phyloP scores from a whole-genome alignment of 1,140 invertebrate genomes.

The Trissolcus basalis region DNA sequence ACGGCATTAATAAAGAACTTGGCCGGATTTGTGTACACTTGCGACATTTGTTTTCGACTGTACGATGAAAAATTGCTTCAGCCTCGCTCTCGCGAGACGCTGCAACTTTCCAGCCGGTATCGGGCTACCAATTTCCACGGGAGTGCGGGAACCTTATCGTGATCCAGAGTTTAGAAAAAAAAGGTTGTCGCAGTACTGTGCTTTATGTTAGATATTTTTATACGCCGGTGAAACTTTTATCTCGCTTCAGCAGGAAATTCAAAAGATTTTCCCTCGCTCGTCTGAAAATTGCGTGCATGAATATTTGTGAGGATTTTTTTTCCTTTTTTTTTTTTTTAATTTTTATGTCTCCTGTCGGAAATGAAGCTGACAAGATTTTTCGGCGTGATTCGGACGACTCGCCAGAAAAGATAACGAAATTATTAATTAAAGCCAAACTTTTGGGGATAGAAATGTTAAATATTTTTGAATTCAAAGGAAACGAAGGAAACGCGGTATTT shows the following conservation, averaged over 20 bases:
- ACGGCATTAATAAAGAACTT: constrained; percentile 45
- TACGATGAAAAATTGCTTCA: constrained; percentile 37
- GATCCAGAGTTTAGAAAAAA: constrained; percentile 1
- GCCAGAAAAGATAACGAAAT: no score
- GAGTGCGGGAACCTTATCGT: constrained; percentile 6
- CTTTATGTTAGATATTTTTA: background rate
- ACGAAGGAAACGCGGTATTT: no score
- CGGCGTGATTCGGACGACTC: no score
- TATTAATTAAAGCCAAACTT: no score
- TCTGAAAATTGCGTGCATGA: no score
- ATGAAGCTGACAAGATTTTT: no score
- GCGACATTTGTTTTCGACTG: constrained; percentile 39
- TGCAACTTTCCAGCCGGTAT: constrained; percentile 12
- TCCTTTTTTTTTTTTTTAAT: no score
- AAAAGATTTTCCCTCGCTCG: no score
- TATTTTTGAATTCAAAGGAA: no score
- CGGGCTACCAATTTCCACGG: constrained; percentile 15
- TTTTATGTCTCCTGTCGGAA: no score
- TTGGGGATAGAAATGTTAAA: no score
- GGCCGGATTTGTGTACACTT: constrained; percentile 38
- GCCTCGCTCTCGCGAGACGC: constrained; percentile 9
- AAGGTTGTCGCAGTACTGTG: background rate
- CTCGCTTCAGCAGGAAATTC: background rate
- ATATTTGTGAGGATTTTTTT: no score
- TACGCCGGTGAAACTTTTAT: background rate